Evolutionary conservation across 2,113 vertebrate genomes (phyloP).

Genomic region (Verasper variegatus): DNA sequence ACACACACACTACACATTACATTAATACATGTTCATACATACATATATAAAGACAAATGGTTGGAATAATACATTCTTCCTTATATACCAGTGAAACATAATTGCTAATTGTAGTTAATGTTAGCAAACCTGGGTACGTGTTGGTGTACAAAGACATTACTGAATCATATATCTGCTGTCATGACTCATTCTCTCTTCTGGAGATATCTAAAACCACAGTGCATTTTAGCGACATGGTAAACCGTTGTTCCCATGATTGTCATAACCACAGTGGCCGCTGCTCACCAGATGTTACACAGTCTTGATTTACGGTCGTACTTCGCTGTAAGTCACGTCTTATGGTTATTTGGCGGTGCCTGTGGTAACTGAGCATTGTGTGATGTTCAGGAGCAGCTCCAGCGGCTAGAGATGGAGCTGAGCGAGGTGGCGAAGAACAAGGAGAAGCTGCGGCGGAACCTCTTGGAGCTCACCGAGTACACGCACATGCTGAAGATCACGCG

Average conservation of each 20-base stretch:
- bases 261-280: not conserved
- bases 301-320: not conserved
- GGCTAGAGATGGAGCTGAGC: slow-evolving; percentile 93
- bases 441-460: slow-evolving; percentile 91
- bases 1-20: too few species aligned
- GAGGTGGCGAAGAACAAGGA: slow-evolving; percentile 97
- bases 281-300: not conserved
- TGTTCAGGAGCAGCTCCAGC: slow-evolving; percentile 92
- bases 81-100: too few species aligned
- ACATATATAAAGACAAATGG: too few species aligned
- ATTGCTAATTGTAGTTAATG: too few species aligned
- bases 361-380: slow-evolving; percentile 9
- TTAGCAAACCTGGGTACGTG: too few species aligned
- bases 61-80: too few species aligned
- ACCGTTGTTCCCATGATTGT: too few species aligned
- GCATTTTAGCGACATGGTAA: too few species aligned
- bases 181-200: not conserved
- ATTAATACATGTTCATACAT: too few species aligned
- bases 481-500: slow-evolving; percentile 92
- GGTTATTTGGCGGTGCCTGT: not conserved
- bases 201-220: not conserved
- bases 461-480: slow-evolving; percentile 93
- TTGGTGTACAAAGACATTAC: too few species aligned
- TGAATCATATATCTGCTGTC: too few species aligned
- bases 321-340: not conserved